Base-by-base conservation (phyloP, 2,113 vertebrate species). In the Globicephala melas region DNA sequence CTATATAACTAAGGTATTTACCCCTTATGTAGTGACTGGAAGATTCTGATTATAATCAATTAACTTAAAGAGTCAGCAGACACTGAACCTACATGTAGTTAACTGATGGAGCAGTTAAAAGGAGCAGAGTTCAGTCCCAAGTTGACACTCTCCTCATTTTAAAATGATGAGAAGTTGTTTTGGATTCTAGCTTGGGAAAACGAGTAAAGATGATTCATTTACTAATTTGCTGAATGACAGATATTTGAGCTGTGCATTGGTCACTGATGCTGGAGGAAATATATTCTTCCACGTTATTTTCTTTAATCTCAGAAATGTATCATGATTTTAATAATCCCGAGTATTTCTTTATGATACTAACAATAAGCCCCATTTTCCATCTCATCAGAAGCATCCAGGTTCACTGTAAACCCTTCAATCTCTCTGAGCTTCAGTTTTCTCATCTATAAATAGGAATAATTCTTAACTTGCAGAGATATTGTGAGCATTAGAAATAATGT, bases 171-270 rank as follows among this genome's bases (percentile, higher is more conserved):
- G 77, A 93, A 17, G 55, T 58, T 50, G 85, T 95, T 97, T 97
- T 88, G 68, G 53, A 96, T 74, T 84, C 60, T 84, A 90, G 87
- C 95, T 90, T 62, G 65, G 38, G 70, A 96, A 96, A 97, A 82
- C 47, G 41, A 96, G 68, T 95, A 68, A 65, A 89, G 62, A 94
- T 97, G 95, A 98, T 63, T 98, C 93, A 91, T 65, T 95, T 67
- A 80, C 58, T 79, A 89, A 95, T 85, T 82, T 95, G 91, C 81
- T 89, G 96, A 76, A 77, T 33, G 86, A 60, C 38, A 95, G 92
- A 80, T 91, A 86, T 79, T 85, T 79, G 67, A 91, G 47, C 53
- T n/a, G 38, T 87, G 33, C 70, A 15, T 95, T 77, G 67, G 33
- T 11, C 2, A 65, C 11, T 60, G 50, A 65, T 68, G 41, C 13